These are phyloP conservation scores for Thomomys bottae DNA, from an alignment of 2,113 vertebrate genomes.

Conservation along the genomic window DNA sequence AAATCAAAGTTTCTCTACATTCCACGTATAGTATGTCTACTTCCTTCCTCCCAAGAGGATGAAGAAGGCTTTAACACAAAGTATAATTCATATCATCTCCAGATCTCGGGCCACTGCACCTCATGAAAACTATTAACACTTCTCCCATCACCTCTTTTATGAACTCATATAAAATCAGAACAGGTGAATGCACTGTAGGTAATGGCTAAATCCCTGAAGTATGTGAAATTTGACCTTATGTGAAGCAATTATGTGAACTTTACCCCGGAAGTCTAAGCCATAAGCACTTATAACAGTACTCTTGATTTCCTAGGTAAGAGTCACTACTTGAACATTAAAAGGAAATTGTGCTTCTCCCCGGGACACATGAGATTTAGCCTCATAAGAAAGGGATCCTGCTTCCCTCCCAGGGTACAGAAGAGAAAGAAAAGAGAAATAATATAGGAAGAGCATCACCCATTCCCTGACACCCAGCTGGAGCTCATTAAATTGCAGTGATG, in stretches of 20 bases:
- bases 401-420: too few relatives aligned
- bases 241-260: slow-evolving; percentile 54
- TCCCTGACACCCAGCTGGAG: too few relatives aligned
- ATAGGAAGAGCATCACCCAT: too few relatives aligned
- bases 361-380: too few relatives aligned
- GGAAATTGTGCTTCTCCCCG: neutral
- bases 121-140: slow-evolving; percentile 82
- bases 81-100: slow-evolving; percentile 79
- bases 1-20: slow-evolving; percentile 61
- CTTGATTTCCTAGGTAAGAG: neutral
- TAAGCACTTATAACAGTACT: neutral
- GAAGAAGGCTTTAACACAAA: slow-evolving; percentile 72
- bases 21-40: slow-evolving; percentile 46
- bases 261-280: slow-evolving; percentile 1
- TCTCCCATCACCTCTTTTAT: slow-evolving; percentile 77
- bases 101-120: slow-evolving; percentile 72
- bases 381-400: too few relatives aligned
- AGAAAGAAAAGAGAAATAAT: too few relatives aligned
- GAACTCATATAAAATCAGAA: slow-evolving; percentile 73
- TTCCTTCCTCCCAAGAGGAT: slow-evolving; percentile 67
- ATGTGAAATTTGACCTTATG: slow-evolving; percentile 62
- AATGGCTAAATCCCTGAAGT: slow-evolving; percentile 40
- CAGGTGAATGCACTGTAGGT: slow-evolving; percentile 60
- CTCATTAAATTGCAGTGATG: too few relatives aligned
- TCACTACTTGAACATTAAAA: neutral